These are phyloP conservation scores for Lepus americanus DNA, from an alignment of 2,113 vertebrate species.

Conservation along the genomic window DNA sequence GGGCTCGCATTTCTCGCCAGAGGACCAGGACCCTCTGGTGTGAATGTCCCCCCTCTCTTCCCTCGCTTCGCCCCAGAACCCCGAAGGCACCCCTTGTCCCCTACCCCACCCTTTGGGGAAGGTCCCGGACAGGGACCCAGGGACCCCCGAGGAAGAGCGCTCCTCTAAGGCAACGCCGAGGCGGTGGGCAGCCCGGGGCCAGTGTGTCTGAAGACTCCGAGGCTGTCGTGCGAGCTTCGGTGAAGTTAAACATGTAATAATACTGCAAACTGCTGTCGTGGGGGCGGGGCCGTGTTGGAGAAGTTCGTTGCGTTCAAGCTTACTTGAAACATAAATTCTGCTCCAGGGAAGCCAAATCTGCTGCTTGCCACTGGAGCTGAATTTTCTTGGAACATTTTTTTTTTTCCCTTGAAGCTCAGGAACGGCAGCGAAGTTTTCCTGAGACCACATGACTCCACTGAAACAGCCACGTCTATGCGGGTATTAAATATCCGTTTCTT, in stretches of 20 bases:
- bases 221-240: constrained; percentile 18
- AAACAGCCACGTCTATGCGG: neutral
- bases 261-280: constrained; percentile 37
- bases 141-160: neutral
- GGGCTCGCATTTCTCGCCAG: neutral
- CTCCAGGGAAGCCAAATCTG: neutral
- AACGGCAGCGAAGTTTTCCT: constrained; percentile 22
- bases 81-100: neutral
- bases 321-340: constrained; percentile 6
- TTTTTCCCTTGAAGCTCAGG: neutral
- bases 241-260: constrained; percentile 58
- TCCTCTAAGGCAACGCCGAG: neutral
- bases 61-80: neutral
- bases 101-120: neutral
- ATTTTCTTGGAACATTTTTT: constrained; percentile 46
- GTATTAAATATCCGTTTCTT: neutral
- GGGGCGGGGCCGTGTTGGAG: neutral
- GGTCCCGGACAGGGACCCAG: neutral
- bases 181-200: neutral
- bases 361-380: neutral
- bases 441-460: neutral
- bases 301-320: constrained; percentile 45
- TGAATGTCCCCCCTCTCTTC: neutral
- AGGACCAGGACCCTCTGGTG: neutral
- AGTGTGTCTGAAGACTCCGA: neutral